These are phyloP conservation scores for Folsomia candida DNA, from an alignment of 2,888 invertebrate species.

Conservation along the genomic window DNA sequence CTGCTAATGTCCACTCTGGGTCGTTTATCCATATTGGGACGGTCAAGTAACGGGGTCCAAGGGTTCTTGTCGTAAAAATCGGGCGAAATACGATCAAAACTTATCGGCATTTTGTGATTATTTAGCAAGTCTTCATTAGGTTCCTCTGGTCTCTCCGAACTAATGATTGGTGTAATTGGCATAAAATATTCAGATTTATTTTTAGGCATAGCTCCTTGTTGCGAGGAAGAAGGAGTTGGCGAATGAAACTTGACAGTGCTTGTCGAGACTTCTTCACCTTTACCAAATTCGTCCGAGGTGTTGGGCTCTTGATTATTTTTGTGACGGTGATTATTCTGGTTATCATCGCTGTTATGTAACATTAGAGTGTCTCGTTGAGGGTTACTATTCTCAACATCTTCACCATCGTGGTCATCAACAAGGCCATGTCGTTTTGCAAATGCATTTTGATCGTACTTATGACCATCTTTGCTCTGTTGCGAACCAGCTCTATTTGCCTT, in stretches of 20 bases:
- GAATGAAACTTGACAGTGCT: slow-evolving; percentile 11
- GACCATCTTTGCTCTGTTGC: neutral
- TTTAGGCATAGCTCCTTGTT: neutral
- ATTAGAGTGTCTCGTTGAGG: neutral
- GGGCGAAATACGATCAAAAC: slow-evolving; percentile 46
- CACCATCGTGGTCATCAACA: slow-evolving; percentile 19
- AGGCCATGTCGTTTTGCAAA: slow-evolving; percentile 26
- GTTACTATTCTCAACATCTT: neutral
- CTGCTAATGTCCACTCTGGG: slow-evolving; percentile 41
- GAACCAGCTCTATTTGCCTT: neutral
- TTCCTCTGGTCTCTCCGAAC: slow-evolving; percentile 25
- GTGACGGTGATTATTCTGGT: slow-evolving; percentile 4
- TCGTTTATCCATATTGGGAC: slow-evolving; percentile 47
- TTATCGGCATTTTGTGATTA: slow-evolving; percentile 41
- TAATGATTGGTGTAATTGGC: slow-evolving; percentile 36
- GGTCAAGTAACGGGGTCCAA: slow-evolving; percentile 45
- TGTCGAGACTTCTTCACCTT: neutral
- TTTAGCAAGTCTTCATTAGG: slow-evolving; percentile 14
- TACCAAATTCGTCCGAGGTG: neutral
- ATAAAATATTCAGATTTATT: slow-evolving; percentile 25
- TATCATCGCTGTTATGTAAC: slow-evolving; percentile 6
- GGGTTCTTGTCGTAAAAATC: slow-evolving; percentile 48
- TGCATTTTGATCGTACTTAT: slow-evolving; percentile 14
- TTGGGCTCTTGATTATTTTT: slow-evolving; percentile 12
- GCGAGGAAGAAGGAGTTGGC: neutral